These are phyloP conservation scores for Diarsia mendica DNA, from an alignment of 2,888 invertebrate genomes.

Conservation along the genomic window DNA sequence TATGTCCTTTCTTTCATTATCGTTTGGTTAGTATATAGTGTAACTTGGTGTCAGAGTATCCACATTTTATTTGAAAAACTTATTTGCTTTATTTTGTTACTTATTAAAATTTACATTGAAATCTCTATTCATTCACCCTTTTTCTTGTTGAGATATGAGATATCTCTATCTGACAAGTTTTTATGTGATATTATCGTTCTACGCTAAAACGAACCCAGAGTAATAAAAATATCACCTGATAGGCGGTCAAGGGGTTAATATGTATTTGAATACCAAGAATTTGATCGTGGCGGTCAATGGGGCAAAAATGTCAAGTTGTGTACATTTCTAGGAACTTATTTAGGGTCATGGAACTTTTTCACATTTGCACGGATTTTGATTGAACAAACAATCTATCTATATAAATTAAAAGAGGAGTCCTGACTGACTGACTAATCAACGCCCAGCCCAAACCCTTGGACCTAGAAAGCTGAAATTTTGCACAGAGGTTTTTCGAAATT, in stretches of 20 bases:
- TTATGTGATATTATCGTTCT: neutral
- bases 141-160: too few relatives aligned
- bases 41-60: too few relatives aligned
- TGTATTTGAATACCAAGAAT: constrained; percentile 20
- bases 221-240: neutral
- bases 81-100: neutral
- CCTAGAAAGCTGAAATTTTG: too few relatives aligned
- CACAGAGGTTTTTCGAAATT: too few relatives aligned
- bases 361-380: too few relatives aligned
- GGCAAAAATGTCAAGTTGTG: neutral
- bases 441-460: too few relatives aligned
- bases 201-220: neutral
- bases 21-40: too few relatives aligned
- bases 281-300: neutral
- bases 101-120: neutral
- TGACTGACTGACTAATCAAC: too few relatives aligned
- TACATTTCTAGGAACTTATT: neutral
- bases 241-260: neutral
- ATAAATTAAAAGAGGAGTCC: too few relatives aligned
- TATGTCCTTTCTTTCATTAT: too few relatives aligned
- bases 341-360: too few relatives aligned
- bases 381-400: too few relatives aligned
- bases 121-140: neutral
- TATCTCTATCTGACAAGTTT: neutral
- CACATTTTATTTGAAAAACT: neutral